Base-by-base conservation (phyloP, 2,113 vertebrate species). In the Leptodactylus fuscus region DNA sequence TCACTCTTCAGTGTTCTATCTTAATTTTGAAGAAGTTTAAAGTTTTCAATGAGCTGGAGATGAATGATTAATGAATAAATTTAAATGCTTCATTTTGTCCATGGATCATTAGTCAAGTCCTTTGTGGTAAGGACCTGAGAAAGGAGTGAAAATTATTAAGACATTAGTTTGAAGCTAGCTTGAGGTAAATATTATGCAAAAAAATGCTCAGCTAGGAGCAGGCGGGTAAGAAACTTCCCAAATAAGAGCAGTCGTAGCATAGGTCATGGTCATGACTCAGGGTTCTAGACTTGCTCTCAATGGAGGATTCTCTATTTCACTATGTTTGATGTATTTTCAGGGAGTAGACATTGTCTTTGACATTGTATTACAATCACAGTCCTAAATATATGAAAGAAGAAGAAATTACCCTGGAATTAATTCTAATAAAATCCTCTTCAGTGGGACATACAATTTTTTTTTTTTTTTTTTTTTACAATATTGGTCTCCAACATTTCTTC, bases 51-150 rank as follows among this genome's bases (percentile, higher is more conserved):
- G 98, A 99, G 98, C 97, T 99, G 97, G 97, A 98, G 97, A 99
- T 99, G 98, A 99, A 98, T 99, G 98, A 99, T 99, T 99, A 99
- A 99, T 99, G 98, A 98, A 99, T 98, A 99, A 97, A 99, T 99
- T 99, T 99, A 97, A 98, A 99, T 99, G 98, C 97, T 99, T 99
- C 98, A 99, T 99, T 99, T 98, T 99, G 97, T 99, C 97, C 96
- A 98, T 97, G 98, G 97, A 99, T 99, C 97, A 99, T 99, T 99
- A 99, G 97, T 99, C 97, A 99, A 99, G 97, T 99, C 97, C 97
- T 99, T 99, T 99, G 98, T 98, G 97, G 97, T 98, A 99, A 99
- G 97, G 98, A 99, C 98, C 98, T 99, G 97, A 97, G 96, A 99
- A 99, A 99, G 96, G 97, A 99, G 95, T 96, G 95, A 97, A 99